Evolutionary conservation across 2,113 vertebrate genomes (phyloP).

Genomic region (Ctenodactylus gundi): DNA sequence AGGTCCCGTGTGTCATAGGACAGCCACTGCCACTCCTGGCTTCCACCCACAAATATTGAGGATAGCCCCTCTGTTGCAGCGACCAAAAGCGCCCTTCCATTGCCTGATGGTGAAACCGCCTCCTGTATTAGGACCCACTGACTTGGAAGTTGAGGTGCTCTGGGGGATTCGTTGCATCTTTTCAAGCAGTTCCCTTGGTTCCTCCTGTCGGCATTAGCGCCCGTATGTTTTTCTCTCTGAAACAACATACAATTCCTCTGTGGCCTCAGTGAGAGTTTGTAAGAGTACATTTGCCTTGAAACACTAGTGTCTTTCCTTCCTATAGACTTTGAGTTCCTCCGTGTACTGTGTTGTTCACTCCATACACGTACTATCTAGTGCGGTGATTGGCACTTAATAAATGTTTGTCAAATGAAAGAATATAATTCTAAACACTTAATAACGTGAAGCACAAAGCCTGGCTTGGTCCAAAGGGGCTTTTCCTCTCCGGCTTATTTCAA

Average conservation of each 20-base stretch:
- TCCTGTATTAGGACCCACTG: not conserved
- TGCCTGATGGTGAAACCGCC: not conserved
- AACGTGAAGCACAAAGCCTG: not conserved
- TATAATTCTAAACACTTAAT: slow-evolving; percentile 52
- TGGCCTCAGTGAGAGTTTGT: not conserved
- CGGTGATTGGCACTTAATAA: slow-evolving; percentile 60
- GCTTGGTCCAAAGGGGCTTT: not conserved
- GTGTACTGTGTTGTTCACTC: not conserved
- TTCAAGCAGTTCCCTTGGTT: not conserved
- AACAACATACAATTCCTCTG: not conserved
- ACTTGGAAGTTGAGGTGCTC: not conserved
- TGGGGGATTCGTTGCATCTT: not conserved
- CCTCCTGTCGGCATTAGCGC: not conserved
- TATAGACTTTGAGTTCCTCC: not conserved
- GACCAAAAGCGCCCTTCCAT: not conserved
- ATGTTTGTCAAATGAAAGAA: slow-evolving; percentile 39
- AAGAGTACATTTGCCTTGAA: not conserved
- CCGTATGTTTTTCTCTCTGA: not conserved
- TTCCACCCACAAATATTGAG: not conserved
- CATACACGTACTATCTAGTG: not conserved
- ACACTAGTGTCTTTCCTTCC: slow-evolving; percentile 24
- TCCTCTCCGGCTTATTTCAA: slow-evolving; percentile 18
- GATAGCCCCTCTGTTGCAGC: not conserved
- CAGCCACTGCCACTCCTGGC: not conserved
- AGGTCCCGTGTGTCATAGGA: not conserved